A percentile compares a stretch with the other conserved stretches of the same genome.
Evolutionary conservation across 2,888 invertebrate genomes (phyloP).

Genomic region (Polymixis lichenea): DNA sequence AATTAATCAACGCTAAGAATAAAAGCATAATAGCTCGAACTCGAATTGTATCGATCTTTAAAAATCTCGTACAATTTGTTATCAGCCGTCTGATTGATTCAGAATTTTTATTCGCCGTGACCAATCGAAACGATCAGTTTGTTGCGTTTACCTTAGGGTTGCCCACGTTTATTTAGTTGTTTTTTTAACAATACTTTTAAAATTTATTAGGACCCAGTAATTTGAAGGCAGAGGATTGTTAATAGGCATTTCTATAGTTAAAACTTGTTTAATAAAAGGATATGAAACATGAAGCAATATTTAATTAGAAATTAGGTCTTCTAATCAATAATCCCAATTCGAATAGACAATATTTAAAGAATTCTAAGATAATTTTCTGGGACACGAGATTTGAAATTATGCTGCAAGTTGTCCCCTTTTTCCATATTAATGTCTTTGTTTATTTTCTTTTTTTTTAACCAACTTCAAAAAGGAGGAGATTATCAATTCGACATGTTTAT

Average conservation of each 20-base stretch:
- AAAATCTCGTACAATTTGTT: conserved; percentile 49
- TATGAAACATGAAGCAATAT: not conserved
- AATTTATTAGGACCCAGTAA: not conserved
- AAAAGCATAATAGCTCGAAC: conserved; percentile 33
- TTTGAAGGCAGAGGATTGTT: not conserved
- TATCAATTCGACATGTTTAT: too few relatives aligned
- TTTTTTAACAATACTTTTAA: not conserved
- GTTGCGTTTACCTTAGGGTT: conserved; percentile 52
- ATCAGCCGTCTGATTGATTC: conserved; percentile 54
- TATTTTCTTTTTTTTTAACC: not conserved
- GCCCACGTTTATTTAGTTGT: conserved; percentile 31
- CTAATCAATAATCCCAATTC: not conserved
- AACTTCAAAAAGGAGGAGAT: too few relatives aligned
- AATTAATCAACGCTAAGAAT: conserved; percentile 39
- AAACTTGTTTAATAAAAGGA: not conserved
- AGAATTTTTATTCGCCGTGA: conserved; percentile 60
- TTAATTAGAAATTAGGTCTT: not conserved
- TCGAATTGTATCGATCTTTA: conserved; percentile 43
- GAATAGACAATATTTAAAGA: not conserved
- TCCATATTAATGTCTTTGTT: not conserved
- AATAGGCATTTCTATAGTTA: not conserved
- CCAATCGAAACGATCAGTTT: conserved; percentile 61
- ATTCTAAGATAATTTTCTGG: not conserved
- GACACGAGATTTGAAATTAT: not conserved
- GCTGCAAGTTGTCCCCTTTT: not conserved